Evolutionary conservation across 1,140 invertebrate species (phyloP).

Genomic region (Pseudomyrmex gracilis): DNA sequence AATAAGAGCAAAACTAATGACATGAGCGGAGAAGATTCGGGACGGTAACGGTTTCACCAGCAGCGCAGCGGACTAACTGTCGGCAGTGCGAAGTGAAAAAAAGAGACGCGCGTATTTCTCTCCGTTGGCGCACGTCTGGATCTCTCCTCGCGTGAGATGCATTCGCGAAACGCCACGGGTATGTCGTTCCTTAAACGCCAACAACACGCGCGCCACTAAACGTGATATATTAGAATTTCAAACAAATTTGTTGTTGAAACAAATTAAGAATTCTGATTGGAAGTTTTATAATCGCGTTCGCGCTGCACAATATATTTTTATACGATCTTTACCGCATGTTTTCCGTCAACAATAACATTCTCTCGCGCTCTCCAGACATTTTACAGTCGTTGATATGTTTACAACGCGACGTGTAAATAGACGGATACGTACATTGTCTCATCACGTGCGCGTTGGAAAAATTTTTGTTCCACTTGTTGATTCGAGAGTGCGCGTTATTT

Average conservation of each 20-base stretch:
- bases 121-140: neutral
- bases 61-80: slow-evolving; percentile 57
- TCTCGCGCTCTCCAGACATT: neutral
- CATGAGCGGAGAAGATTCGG: slow-evolving; percentile 64
- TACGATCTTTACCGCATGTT: no score
- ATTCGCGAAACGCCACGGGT: slow-evolving; percentile 34
- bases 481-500: slow-evolving; percentile 41
- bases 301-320: no score
- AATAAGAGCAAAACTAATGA: slow-evolving; percentile 71
- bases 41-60: slow-evolving; percentile 57
- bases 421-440: neutral
- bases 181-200: neutral
- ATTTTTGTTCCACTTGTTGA: slow-evolving; percentile 61
- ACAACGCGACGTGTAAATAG: slow-evolving; percentile 18
- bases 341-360: no score
- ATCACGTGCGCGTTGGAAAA: slow-evolving; percentile 33
- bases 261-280: no score
- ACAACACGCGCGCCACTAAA: neutral
- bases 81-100: slow-evolving; percentile 56
- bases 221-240: no score
- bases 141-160: neutral
- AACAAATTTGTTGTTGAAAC: no score
- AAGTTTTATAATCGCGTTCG: no score
- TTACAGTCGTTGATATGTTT: slow-evolving; percentile 8
- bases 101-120: slow-evolving; percentile 26